Base-by-base conservation (phyloP, 2,113 vertebrate genomes). In the Colaptes auratus region DNA sequence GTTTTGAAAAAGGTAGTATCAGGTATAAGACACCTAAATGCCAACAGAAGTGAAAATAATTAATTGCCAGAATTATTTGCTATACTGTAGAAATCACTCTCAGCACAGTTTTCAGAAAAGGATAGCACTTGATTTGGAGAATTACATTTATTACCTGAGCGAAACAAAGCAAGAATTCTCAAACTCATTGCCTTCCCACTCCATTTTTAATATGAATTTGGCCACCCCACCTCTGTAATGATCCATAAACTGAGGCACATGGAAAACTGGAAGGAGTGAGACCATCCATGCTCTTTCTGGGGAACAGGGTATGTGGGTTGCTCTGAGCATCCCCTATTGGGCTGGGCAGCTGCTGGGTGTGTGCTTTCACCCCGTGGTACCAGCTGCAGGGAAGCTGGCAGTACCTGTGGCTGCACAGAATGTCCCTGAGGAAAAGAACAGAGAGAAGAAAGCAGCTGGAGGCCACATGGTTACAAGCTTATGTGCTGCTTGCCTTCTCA, bases 291-390 rank as follows among this genome's bases (percentile, higher is more conserved):
- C n/a, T 52, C n/a, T 53, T 48, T 46, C 13, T 65, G 36, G 12
- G 17, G 7, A 50, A 31, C 1, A 1, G 5, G 42, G 30, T 15
- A 18, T 8, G 1, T 11, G 21, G 8, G 5, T 46, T 61, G 3
- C 69, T 78, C 48, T 44, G 60, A 88, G 25, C 58, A 69, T 20
- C 10, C 15, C 6, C 0, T 0, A 3, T 35, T 0, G 0, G 6
- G 12, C 15, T 24, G 55, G 44, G 44, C 55, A 66, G 73, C 5
- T 2, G 66, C 58, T 63, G 66, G 25, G 63, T 58, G 20, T 44
- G 27, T 53, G 15, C 30, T 46, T 46, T 39, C 53, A 5, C 28
- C 21, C 84, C 5, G 0, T 25, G 63, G 58, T 89, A 42, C 84
- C 89, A 65, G 74, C 81, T 60, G 7, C 31, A 60, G 53, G 61